These are phyloP conservation scores for Pseudanteris insignis DNA, from an alignment of 2,888 invertebrate species.

Conservation along the genomic window DNA sequence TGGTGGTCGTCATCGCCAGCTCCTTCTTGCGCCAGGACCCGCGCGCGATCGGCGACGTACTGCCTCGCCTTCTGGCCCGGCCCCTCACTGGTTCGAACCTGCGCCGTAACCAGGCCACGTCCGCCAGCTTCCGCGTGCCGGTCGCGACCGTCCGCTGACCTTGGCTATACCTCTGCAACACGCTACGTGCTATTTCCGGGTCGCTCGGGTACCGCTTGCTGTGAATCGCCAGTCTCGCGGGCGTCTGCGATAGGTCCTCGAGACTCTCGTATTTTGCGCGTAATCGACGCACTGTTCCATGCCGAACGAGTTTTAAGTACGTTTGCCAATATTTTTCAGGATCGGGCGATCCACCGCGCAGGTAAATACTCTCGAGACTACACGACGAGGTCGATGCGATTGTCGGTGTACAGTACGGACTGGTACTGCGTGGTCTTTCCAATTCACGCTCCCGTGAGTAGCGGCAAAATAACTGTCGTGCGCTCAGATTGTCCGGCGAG, in stretches of 20 bases:
- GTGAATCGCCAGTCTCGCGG: conserved; percentile 54
- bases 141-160: conserved; percentile 64
- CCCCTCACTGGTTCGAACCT: conserved; percentile 72
- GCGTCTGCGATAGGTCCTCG: conserved; percentile 66
- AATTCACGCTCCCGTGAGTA: conserved; percentile 66
- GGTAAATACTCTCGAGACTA: conserved; percentile 75
- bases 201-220: conserved; percentile 77
- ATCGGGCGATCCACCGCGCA: conserved; percentile 79
- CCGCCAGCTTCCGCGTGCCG: conserved; percentile 68
- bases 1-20: conserved; percentile 87
- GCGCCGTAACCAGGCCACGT: conserved; percentile 72
- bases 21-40: conserved; percentile 74
- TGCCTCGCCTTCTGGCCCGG: conserved; percentile 63
- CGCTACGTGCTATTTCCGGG: conserved; percentile 76
- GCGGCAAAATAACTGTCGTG: conserved; percentile 60
- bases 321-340: conserved; percentile 76
- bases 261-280: conserved; percentile 80
- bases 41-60: conserved; percentile 74
- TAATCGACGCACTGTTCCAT: conserved; percentile 82
- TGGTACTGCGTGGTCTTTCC: conserved; percentile 61
- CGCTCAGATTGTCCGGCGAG: conserved; percentile 57
- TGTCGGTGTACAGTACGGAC: conserved; percentile 59
- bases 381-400: conserved; percentile 66
- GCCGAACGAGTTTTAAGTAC: conserved; percentile 76
- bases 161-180: conserved; percentile 68